A percentile compares a stretch with the other conserved stretches of the same genome.
phyloP scores from a whole-genome alignment of 2,797 vertebrate species.

The Scleropages formosus region DNA sequence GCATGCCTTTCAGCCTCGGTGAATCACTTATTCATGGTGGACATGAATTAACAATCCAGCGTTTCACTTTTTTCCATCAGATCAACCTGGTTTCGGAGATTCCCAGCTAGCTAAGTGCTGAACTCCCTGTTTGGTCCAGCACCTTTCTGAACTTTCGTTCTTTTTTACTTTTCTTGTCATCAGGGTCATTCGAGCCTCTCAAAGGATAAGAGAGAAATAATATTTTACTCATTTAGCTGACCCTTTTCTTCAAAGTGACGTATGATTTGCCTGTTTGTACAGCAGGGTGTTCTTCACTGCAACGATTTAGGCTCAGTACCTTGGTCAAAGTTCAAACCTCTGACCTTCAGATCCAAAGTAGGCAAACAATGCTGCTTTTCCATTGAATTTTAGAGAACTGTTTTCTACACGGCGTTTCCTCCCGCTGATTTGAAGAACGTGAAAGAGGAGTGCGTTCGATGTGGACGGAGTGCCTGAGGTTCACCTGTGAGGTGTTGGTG shows the following conservation, averaged over 20 bases:
- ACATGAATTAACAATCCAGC: slow-evolving; percentile 67
- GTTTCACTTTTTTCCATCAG: slow-evolving; percentile 38
- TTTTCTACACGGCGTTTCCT: no score
- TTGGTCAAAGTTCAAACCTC: no score
- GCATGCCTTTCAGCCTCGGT: slow-evolving; percentile 56
- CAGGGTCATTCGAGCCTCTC: neutral
- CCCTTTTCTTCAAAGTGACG: no score
- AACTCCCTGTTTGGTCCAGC: neutral
- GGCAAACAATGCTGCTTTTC: no score
- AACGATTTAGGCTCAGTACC: no score
- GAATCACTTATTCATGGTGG: slow-evolving; percentile 69
- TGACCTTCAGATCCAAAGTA: no score
- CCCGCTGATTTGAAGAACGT: no score
- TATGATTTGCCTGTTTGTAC: no score
- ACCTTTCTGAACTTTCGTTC: neutral
- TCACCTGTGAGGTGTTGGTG: neutral
- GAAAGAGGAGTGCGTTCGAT: neutral
- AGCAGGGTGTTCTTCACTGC: no score
- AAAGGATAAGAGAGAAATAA: no score
- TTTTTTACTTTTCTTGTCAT: neutral
- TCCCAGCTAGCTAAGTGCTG: neutral
- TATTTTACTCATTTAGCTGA: no score
- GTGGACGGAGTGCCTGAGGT: neutral
- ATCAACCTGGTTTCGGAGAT: slow-evolving; percentile 19
- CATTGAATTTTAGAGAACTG: no score